Base-by-base conservation (phyloP, 1,140 invertebrate genomes). In the Phthorimaea operculella region DNA sequence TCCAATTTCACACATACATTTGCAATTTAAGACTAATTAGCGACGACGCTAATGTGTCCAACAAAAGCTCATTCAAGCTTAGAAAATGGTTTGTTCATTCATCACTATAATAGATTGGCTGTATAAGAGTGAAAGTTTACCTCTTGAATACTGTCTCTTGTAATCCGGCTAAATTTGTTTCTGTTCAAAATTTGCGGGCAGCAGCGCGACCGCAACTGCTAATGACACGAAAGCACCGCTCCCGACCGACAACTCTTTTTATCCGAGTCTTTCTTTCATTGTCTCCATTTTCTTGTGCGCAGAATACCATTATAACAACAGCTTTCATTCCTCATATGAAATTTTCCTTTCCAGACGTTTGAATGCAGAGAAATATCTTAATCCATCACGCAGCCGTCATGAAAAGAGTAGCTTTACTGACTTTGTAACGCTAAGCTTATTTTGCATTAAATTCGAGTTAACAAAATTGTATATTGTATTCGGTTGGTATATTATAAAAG, bases 201-300 rank as follows among this genome's bases (percentile, higher is more conserved):
- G 60, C 58, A 52, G 57, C 54, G 65, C 57, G 62, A 73, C 66
- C 70, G 71, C 69, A 73, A 65, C 59, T 58, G 56, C 68, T 79
- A 81, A 81, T 78, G 76, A 75, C 65, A 78, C 64, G 73, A 81
- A 82, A 79, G 76, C 74, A 59, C 58, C 55, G 63, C 57, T 62
- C 57, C 54, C 55, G 10, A 14, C 14, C 15, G 15, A 16, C 8
- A 16, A 9, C 44, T 47, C 15, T 47, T 47, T 47, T 47, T 47
- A 47, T 47, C 44, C 16, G 15, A 47, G 44, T 16, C 44, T 47
- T 42, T 42, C 39, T 42, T 47, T 47, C 44, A 47, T 47, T 47
- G 44, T 47, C 44, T 47, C n/a, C 44, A 17, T 9, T 17, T n/a
- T 47, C 44, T 47, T 47, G 36, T n/a, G n/a, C 36, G 16, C 15